Conservation (phyloP, 2,113 vertebrate genomes). For the Pseudois nayaur region DNA sequence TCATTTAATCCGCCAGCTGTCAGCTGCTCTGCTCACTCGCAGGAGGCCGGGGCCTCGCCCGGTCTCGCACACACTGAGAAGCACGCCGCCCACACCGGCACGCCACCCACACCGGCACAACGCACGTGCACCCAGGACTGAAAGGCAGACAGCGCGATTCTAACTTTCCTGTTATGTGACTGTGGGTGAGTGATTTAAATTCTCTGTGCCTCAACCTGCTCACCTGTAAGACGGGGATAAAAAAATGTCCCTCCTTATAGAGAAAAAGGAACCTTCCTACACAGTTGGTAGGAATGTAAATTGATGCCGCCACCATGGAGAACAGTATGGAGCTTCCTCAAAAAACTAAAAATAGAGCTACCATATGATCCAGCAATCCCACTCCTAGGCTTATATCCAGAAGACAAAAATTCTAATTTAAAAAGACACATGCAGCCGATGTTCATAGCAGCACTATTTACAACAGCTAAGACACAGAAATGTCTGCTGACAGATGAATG, state of each 20-base stretch:
- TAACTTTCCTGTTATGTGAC: neutral
- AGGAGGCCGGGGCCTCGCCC: neutral
- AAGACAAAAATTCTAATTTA: neutral
- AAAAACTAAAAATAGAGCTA: neutral
- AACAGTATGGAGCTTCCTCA: neutral
- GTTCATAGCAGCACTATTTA: neutral
- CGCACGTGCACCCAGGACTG: neutral
- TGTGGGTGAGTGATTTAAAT: neutral
- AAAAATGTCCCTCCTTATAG: neutral
- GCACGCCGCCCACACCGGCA: too few relatives aligned
- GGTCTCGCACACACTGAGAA: neutral
- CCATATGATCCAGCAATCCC: neutral
- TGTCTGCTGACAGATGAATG: neutral
- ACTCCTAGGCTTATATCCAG: neutral
- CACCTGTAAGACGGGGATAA: neutral
- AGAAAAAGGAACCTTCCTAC: neutral
- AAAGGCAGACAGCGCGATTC: neutral
- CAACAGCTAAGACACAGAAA: neutral
- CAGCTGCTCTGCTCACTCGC: neutral
- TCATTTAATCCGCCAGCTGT: neutral
- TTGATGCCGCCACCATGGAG: neutral
- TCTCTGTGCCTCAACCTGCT: neutral
- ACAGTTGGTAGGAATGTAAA: neutral
- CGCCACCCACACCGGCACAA: fast-evolving
- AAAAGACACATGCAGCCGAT: neutral